These are phyloP conservation scores for Gavialis gangeticus DNA, from an alignment of 2,113 vertebrate genomes.

Conservation along the genomic window DNA sequence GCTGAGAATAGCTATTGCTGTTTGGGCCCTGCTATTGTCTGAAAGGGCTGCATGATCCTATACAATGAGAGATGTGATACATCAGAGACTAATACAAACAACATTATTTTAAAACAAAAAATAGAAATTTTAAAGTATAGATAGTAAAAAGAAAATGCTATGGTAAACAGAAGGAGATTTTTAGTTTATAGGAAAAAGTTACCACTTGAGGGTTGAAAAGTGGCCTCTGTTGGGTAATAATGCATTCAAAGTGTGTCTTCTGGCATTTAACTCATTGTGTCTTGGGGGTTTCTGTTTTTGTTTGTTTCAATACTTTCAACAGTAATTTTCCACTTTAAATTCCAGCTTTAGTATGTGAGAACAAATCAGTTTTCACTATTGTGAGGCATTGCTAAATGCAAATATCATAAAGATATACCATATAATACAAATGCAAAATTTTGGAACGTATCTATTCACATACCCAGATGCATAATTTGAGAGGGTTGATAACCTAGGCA, in stretches of 20 bases:
- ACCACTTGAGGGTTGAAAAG: rapidly evolving
- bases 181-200: neutral
- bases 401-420: neutral
- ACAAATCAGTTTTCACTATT: neutral
- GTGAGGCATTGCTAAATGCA: neutral
- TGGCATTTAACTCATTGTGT: rapidly evolving
- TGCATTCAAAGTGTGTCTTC: neutral
- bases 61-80: neutral
- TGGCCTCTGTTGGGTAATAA: neutral
- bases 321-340: neutral
- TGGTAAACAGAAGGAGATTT: neutral
- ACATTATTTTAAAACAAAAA: neutral
- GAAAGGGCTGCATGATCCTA: neutral
- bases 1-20: neutral
- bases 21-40: slow-evolving; percentile 23
- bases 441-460: neutral
- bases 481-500: neutral
- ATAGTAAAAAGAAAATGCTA: neutral
- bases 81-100: neutral
- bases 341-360: neutral
- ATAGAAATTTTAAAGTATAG: neutral
- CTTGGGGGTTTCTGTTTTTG: neutral
- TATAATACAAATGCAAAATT: neutral
- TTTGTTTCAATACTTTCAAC: neutral
- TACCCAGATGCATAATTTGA: neutral